Evolutionary conservation across 2,888 invertebrate species (phyloP).

Genomic region (Xanthia icteritia): DNA sequence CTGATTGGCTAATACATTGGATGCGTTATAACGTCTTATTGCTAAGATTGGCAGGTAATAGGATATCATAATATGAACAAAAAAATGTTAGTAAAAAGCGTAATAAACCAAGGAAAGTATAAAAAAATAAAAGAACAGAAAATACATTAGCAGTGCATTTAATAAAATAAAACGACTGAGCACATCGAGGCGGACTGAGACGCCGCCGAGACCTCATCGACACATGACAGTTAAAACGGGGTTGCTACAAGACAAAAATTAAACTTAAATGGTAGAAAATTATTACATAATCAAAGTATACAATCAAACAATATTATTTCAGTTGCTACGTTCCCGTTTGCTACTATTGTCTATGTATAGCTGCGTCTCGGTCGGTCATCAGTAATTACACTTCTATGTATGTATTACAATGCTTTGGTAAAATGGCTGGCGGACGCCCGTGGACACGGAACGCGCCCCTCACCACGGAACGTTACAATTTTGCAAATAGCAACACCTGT

Average conservation of each 20-base stretch:
- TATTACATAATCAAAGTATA: conserved; percentile 47
- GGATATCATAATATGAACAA: conserved; percentile 11
- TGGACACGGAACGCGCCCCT: conserved; percentile 43
- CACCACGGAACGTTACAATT: conserved; percentile 59
- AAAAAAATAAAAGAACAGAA: conserved; percentile 74
- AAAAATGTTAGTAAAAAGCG: conserved; percentile 7
- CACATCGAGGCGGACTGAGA: conserved; percentile 78
- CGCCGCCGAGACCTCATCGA: conserved; percentile 58
- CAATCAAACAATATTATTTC: conserved; percentile 45
- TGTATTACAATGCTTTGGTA: conserved; percentile 74
- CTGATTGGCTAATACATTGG: conserved; percentile 11
- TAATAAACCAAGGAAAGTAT: conserved; percentile 60
- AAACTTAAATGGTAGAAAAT: conserved; percentile 57
- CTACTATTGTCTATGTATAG: conserved; percentile 13
- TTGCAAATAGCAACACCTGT: conserved; percentile 53
- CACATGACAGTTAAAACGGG: conserved; percentile 40
- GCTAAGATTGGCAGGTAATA: conserved; percentile 18
- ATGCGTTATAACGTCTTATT: neutral
- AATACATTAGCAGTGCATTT: conserved; percentile 86
- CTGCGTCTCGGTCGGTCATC: conserved; percentile 46
- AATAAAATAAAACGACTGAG: conserved; percentile 84
- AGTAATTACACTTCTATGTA: conserved; percentile 61
- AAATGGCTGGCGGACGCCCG: conserved; percentile 71
- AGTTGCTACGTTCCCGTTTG: conserved; percentile 33
- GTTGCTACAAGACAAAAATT: conserved; percentile 48